Evolutionary conservation across 2,797 vertebrate genomes (phyloP).

Genomic region (Pogonophryne albipinna): DNA sequence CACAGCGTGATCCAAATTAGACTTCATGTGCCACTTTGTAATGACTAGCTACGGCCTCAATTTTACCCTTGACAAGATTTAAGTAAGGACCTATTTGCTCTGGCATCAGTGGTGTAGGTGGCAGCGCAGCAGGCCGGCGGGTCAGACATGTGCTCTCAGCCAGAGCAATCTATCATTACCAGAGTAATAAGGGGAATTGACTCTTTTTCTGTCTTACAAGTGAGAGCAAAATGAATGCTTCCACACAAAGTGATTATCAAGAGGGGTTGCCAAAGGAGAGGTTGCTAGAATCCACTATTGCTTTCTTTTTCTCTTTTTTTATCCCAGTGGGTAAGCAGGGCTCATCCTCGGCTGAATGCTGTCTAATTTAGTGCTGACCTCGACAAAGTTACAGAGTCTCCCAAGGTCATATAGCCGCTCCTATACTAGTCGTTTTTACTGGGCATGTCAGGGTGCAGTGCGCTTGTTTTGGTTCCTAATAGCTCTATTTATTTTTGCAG

Average conservation of each 20-base stretch:
- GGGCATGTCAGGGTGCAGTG: slow-evolving; percentile 12
- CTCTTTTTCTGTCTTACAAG: slow-evolving; percentile 77
- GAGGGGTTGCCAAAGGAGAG: slow-evolving; percentile 67
- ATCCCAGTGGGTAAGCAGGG: slow-evolving; percentile 55
- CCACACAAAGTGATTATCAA: slow-evolving; percentile 82
- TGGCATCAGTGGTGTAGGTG: slow-evolving; percentile 79
- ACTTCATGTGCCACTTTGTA: slow-evolving; percentile 74
- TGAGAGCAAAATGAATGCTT: slow-evolving; percentile 84
- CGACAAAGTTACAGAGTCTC: slow-evolving; percentile 38
- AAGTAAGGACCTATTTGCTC: slow-evolving; percentile 77
- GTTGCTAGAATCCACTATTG: slow-evolving; percentile 61
- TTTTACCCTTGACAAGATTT: slow-evolving; percentile 80
- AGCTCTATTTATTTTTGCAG: slow-evolving; percentile 1
- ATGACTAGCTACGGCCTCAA: slow-evolving; percentile 77
- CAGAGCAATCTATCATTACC: slow-evolving; percentile 82
- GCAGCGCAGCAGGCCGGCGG: slow-evolving; percentile 58
- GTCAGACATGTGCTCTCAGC: slow-evolving; percentile 66
- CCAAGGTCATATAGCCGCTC: slow-evolving; percentile 44
- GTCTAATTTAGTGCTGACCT: slow-evolving; percentile 65
- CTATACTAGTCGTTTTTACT: slow-evolving; percentile 47
- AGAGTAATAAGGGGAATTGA: slow-evolving; percentile 76
- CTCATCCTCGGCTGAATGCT: slow-evolving; percentile 65
- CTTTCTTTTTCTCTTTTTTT: slow-evolving; percentile 64
- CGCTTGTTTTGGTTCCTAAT: slow-evolving; percentile 12
- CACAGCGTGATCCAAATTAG: slow-evolving; percentile 77